phyloP scores from a whole-genome alignment of 2,113 vertebrate genomes.

The Microtus montanus region DNA sequence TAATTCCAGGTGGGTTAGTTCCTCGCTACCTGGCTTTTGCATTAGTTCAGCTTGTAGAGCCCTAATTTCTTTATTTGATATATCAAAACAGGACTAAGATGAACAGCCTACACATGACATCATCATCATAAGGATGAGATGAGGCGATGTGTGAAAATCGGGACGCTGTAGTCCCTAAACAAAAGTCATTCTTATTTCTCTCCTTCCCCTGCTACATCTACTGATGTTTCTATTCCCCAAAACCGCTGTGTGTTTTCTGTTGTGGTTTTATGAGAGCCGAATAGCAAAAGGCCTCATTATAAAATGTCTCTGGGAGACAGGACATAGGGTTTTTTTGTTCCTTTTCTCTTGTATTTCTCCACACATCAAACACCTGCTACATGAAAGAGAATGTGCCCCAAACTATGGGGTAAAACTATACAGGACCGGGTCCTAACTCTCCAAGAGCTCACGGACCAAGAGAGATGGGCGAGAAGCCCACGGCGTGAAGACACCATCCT shows the following conservation, averaged over 20 bases:
- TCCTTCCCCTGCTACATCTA: background rate
- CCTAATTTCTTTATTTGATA: background rate
- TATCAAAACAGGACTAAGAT: background rate
- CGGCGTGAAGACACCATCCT: background rate
- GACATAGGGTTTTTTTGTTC: background rate
- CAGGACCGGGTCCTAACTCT: background rate
- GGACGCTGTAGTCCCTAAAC: background rate
- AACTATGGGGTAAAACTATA: slow-evolving; percentile 36
- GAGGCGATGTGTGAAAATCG: background rate
- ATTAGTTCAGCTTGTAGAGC: background rate
- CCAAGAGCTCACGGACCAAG: background rate
- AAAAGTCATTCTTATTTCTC: background rate
- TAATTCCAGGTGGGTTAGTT: slow-evolving; percentile 24
- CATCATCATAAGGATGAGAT: background rate
- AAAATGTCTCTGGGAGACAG: slow-evolving; percentile 31
- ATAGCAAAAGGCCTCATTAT: background rate
- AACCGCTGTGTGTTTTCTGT: background rate
- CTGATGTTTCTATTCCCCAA: background rate
- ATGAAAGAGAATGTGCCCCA: background rate
- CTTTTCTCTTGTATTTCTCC: slow-evolving; percentile 57
- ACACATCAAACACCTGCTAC: slow-evolving; percentile 31
- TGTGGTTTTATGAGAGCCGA: slow-evolving; percentile 7
- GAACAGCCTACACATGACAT: background rate
- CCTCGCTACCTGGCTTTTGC: background rate
- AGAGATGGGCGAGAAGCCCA: background rate